Evolutionary conservation across 2,797 vertebrate genomes (phyloP).

Genomic region (Choloepus didactylus): DNA sequence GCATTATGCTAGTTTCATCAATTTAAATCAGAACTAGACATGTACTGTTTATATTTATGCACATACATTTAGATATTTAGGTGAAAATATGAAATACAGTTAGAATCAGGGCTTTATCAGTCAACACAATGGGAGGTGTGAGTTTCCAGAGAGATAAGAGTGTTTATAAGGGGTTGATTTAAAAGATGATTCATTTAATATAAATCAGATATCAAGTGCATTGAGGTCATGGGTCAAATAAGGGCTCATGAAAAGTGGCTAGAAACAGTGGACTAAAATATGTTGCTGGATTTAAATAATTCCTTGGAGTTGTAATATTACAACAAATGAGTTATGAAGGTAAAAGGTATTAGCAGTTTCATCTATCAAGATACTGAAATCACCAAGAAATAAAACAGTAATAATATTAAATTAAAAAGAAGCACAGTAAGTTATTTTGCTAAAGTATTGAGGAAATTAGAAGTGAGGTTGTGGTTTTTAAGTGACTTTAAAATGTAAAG

Average conservation of each 20-base stretch:
- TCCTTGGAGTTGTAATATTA: neutral
- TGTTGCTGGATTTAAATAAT: neutral
- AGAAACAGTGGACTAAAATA: neutral
- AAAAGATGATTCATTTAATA: neutral
- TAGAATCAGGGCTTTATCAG: neutral
- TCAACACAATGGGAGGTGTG: neutral
- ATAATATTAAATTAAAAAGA: neutral
- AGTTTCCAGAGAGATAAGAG: neutral
- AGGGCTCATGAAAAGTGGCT: neutral
- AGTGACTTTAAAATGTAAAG: neutral
- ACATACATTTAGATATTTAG: neutral
- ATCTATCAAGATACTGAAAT: neutral
- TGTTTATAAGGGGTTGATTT: neutral
- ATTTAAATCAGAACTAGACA: neutral
- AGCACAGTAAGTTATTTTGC: neutral
- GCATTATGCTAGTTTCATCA: neutral
- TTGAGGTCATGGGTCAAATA: neutral
- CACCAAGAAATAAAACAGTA: neutral
- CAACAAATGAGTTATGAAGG: neutral
- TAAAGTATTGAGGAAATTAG: neutral
- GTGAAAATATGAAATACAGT: neutral
- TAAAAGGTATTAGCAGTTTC: neutral
- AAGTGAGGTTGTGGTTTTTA: neutral
- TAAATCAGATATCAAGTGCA: neutral
- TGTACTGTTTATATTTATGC: neutral